Evolutionary conservation across 2,797 vertebrate genomes (phyloP), one percentile per base, ranked within the genome.

Genomic region (Sciaenops ocellatus): DNA sequence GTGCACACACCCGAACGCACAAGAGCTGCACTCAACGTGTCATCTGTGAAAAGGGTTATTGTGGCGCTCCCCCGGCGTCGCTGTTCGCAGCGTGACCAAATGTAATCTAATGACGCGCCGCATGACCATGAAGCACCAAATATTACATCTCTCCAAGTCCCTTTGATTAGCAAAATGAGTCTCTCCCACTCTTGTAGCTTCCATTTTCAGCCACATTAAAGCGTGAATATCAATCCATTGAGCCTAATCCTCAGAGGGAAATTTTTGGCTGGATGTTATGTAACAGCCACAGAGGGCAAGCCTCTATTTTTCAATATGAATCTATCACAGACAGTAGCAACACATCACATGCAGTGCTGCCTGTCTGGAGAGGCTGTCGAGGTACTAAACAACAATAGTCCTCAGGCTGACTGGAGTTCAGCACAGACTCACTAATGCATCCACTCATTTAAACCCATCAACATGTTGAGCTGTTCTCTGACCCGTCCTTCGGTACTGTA

Each of bases 161-260:
- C 73, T 85, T 66, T 85, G 78, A 85, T 84, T 59, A 55, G 66
- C 73, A 66, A 79, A 69, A 78, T 13, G 54, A 79, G 76, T 51
- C 47, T 38, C 74, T 74, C 69, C 38, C 17, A 2, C 44, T 73
- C 42, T 41, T 20, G 22, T 52, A 50, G 83, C 34, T 73, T 85
- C 75, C 69, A 77, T 83, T 83, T 77, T 75, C 71, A 82, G 79
- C 76, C 76, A 77, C 68, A 73, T 85, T 86, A 75, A 79, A 84
- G 41, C 42, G 22, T 85, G 71, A 88, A 82, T 78, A 69, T 73
- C 59, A 63, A 28, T 69, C 73, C 26, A 22, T 47, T 48, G 54
- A 71, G 48, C 70, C 46, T 69, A 65, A 80, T 86, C 86, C 83
- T 62, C 30, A 0, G 65, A 60, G 70, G 56, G 48, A 30, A 41